Percentiles rank a stretch among this genome's conserved stretches.
Evolutionary conservation across 2,888 invertebrate species (phyloP).

Genomic region (Euclidia mi): DNA sequence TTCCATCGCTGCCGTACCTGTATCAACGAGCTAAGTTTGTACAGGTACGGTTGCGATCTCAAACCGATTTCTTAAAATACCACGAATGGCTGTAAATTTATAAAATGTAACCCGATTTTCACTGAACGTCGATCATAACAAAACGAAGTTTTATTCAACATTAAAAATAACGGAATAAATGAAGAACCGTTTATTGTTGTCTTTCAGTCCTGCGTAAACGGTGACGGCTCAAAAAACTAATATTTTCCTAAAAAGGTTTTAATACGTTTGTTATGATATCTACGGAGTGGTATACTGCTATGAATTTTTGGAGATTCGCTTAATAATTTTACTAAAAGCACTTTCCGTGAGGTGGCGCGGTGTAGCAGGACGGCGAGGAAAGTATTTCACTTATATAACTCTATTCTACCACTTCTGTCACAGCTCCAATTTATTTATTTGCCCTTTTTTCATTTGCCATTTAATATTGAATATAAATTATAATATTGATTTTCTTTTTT

Average conservation of each 20-base stretch:
- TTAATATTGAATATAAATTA: no score
- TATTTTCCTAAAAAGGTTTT: slow-evolving; percentile 74
- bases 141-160: slow-evolving; percentile 60
- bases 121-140: slow-evolving; percentile 54
- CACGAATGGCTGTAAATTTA: slow-evolving; percentile 32
- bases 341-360: slow-evolving; percentile 36
- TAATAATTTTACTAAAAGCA: slow-evolving; percentile 67
- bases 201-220: slow-evolving; percentile 67
- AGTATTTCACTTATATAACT: no score
- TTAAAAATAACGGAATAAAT: slow-evolving; percentile 62
- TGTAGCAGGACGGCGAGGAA: no score
- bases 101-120: slow-evolving; percentile 31
- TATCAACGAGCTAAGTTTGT: no score
- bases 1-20: no score
- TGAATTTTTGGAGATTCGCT: slow-evolving; percentile 63
- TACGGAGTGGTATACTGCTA: slow-evolving; percentile 56
- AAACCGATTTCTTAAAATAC: slow-evolving; percentile 33
- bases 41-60: no score
- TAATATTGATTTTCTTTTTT: no score
- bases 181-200: slow-evolving; percentile 66
- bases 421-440: no score
- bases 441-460: no score
- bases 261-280: slow-evolving; percentile 75
- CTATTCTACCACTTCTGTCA: no score
- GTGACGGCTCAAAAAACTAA: slow-evolving; percentile 68